Conservation (phyloP, 2,113 vertebrate species). For the Anolis carolinensis region DNA sequence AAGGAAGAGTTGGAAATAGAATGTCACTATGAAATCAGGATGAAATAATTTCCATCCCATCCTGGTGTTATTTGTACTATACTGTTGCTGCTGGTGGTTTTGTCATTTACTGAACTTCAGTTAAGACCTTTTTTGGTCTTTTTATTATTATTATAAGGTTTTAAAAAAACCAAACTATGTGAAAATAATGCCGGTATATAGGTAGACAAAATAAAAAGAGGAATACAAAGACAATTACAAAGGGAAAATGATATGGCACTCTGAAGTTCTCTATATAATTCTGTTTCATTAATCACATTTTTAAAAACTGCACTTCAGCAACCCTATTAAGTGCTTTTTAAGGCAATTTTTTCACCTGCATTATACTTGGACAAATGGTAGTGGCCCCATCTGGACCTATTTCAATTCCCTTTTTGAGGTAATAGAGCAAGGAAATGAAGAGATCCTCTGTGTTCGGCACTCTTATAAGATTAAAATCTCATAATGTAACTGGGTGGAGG, state of each 20-base stretch:
- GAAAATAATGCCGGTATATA: too few species aligned
- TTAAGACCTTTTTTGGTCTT: accelerated
- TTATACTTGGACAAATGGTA: not conserved
- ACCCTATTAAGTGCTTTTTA: not conserved
- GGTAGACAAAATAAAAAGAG: too few species aligned
- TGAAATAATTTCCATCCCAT: not conserved
- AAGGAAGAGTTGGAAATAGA: not conserved
- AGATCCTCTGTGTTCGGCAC: not conserved
- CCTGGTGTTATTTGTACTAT: not conserved
- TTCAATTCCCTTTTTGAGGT: not conserved
- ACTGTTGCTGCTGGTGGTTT: not conserved
- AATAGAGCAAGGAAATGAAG: not conserved
- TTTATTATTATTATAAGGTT: too few species aligned
- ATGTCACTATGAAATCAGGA: not conserved
- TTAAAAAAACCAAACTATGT: too few species aligned
- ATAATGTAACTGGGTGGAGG: not conserved
- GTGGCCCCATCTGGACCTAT: not conserved
- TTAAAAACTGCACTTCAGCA: not conserved
- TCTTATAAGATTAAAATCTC: not conserved
- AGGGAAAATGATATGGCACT: too few species aligned
- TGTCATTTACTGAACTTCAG: not conserved
- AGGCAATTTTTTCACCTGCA: not conserved
- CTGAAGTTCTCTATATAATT: not conserved
- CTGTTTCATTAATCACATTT: not conserved
- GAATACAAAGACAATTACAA: too few species aligned